Evolutionary conservation across 2,888 invertebrate species (phyloP), one percentile per base, ranked within the genome.

Genomic region (Adineta ricciae): DNA sequence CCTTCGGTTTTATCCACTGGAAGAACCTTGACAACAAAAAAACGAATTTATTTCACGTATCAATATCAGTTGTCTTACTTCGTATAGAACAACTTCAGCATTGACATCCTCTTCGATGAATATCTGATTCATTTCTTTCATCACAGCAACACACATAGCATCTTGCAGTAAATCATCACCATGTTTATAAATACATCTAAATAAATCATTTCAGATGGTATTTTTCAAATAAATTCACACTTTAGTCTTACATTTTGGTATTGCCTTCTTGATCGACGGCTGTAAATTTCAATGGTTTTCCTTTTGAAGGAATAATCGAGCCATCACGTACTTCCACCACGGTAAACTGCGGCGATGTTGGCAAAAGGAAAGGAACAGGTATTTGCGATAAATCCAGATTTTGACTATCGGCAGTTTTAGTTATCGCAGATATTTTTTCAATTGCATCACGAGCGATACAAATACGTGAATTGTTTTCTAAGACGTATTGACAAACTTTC

Each of bases 231-330:
- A 9, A 50, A 50, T 19, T 19, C 50, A 9, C 14, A 50, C 19
- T 50, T 50, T 19, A 50, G 19, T 52, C 54, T 54, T 24, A 54
- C n/a, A n/a, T 7, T 72, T 72, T 73, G 3, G 16, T 38, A 73
- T 73, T 36, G 21, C 24, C 24, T 36, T 36, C 36, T 21, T 38
- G 8, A 78, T 41, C 41, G n/a, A 41, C 9, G n/a, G 8, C 32
- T 38, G 38, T 78, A 78, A 78, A 78, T 78, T 78, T 78, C 24
- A 78, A 78, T n/a, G 41, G 41, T 78, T 41, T 78, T 41, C 41
- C 38, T 78, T 38, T 41, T 16, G 78, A 78, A 24, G 24, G 38
- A 24, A 38, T 78, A 78, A 78, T 24, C 11, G 78, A 78, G 21
- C 38, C 38, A 38, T 78, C 38, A 24, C 3, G 38, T 41, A 78